phyloP scores from a whole-genome alignment of 1,140 invertebrate species.

The Pemphigus obesinymphae region DNA sequence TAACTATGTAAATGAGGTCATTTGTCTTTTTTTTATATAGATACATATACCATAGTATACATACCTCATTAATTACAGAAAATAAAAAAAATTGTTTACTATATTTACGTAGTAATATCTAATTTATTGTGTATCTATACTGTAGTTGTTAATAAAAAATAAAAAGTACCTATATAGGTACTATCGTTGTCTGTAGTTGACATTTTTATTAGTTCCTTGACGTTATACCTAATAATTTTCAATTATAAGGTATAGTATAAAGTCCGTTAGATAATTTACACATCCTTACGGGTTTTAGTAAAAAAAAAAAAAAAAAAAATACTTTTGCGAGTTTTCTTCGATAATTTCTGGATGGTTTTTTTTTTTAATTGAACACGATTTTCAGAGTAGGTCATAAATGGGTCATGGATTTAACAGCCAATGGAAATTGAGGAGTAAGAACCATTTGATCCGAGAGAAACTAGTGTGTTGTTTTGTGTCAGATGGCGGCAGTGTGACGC shows the following conservation, averaged over 20 bases:
- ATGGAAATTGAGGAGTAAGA: background rate
- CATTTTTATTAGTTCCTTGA: background rate
- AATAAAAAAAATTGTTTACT: background rate
- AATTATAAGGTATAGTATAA: too few relatives aligned
- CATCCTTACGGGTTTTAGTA: background rate
- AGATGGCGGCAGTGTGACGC: background rate
- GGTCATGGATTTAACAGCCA: background rate
- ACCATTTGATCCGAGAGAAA: background rate
- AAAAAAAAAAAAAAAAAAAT: too few relatives aligned
- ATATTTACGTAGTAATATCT: background rate
- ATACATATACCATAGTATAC: too few relatives aligned
- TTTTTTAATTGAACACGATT: background rate
- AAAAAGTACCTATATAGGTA: background rate
- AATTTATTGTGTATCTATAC: background rate
- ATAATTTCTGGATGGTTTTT: too few relatives aligned
- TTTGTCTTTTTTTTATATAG: slow-evolving; percentile 4
- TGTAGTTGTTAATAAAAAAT: background rate
- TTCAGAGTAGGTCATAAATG: slow-evolving; percentile 18
- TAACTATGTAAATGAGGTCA: background rate
- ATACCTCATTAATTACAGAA: background rate
- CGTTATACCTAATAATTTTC: background rate
- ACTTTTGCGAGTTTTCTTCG: too few relatives aligned
- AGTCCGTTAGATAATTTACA: background rate
- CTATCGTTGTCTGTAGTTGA: background rate
- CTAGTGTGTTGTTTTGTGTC: slow-evolving; percentile 22